These are phyloP conservation scores for Varanus komodoensis DNA, from an alignment of 2,113 vertebrate species.

Conservation along the genomic window DNA sequence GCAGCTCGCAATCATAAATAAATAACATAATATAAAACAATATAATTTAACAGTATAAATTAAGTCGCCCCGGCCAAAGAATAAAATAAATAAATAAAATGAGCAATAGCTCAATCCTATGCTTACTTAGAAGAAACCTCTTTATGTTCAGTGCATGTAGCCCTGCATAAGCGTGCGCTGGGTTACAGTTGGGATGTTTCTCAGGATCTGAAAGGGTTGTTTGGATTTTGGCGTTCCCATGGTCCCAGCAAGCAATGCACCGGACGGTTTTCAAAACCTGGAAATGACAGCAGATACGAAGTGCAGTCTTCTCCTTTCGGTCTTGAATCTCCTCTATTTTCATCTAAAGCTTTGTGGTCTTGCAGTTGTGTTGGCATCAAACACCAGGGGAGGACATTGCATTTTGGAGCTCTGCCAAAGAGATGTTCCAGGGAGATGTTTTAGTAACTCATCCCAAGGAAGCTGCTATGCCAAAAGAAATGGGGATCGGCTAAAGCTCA, in stretches of 20 bases:
- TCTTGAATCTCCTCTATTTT: not conserved
- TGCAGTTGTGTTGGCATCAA: not conserved
- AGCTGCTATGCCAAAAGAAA: not conserved
- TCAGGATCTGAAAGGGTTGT: not conserved
- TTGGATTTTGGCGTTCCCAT: not conserved
- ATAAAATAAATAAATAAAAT: too few relatives aligned
- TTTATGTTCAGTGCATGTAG: not conserved
- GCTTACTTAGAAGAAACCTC: not conserved
- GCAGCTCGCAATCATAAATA: too few relatives aligned
- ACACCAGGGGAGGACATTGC: not conserved
- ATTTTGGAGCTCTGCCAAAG: not conserved
- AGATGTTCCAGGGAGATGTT: not conserved
- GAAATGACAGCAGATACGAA: not conserved
- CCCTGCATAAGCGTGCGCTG: not conserved
- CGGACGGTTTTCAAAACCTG: not conserved
- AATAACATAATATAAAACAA: too few relatives aligned
- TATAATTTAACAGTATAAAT: too few relatives aligned
- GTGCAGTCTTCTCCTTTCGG: not conserved
- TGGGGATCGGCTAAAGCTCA: not conserved
- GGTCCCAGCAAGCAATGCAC: not conserved
- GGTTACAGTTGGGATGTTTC: not conserved
- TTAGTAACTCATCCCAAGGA: conserved; percentile 8
- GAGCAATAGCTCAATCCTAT: not conserved
- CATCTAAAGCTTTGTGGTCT: not conserved
- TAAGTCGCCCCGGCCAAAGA: too few relatives aligned